Evolutionary conservation across 2,797 vertebrate genomes (phyloP).

Genomic region (Gymnoscopelus braueri): DNA sequence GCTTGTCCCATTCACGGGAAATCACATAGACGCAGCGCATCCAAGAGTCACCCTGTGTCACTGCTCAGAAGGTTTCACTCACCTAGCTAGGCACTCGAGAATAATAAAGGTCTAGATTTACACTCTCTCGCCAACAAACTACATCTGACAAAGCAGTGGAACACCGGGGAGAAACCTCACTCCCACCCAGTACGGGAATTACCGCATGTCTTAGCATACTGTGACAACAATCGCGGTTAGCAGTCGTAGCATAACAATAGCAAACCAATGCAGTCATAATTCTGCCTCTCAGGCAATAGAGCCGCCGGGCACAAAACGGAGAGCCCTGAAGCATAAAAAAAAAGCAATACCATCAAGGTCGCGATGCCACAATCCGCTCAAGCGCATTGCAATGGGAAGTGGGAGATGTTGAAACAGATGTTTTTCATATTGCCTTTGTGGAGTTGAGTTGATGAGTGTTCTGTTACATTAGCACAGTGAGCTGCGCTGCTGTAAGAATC

Average conservation of each 20-base stretch:
- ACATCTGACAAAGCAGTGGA: conserved; percentile 28
- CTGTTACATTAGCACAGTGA: conserved; percentile 70
- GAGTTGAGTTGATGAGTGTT: conserved; percentile 71
- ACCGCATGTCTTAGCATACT: conserved; percentile 49
- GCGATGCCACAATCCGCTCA: conserved; percentile 73
- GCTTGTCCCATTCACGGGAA: conserved; percentile 17
- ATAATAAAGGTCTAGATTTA: not conserved
- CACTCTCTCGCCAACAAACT: not conserved
- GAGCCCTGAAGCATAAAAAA: conserved; percentile 40
- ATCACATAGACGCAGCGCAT: conserved; percentile 2
- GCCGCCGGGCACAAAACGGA: conserved; percentile 48
- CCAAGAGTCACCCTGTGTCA: conserved; percentile 11
- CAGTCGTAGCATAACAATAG: conserved; percentile 62
- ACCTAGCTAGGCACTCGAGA: conserved; percentile 21
- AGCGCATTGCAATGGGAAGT: conserved; percentile 71
- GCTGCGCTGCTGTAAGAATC: conserved; percentile 66
- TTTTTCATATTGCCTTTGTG: conserved; percentile 78
- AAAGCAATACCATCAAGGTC: conserved; percentile 68
- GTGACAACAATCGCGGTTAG: conserved; percentile 61
- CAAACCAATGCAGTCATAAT: conserved; percentile 58
- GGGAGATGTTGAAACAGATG: conserved; percentile 82
- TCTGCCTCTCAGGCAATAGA: conserved; percentile 53
- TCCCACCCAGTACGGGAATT: conserved; percentile 42
- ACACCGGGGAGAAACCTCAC: conserved; percentile 37
- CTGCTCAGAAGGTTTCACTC: conserved; percentile 19